Percentiles rank a stretch among this genome's conserved stretches.
Evolutionary conservation across 2,797 vertebrate genomes (phyloP).

Genomic region (Sebastes dallii): DNA sequence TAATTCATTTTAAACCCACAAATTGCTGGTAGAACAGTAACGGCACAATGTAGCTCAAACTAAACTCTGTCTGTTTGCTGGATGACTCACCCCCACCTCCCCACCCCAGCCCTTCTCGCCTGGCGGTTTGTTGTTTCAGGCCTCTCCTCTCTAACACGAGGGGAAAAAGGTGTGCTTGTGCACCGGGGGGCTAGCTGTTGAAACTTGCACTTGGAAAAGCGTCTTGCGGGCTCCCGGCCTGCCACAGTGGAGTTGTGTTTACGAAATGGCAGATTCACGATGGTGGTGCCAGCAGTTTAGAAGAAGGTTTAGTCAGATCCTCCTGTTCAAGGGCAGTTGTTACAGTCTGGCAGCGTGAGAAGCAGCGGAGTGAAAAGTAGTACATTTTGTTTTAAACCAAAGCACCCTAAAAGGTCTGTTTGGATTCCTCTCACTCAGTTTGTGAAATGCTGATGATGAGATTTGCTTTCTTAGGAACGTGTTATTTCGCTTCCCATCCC

Average conservation of each 20-base stretch:
- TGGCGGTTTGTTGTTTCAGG: conserved; percentile 77
- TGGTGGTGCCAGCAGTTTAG: conserved; percentile 57
- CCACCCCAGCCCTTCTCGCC: conserved; percentile 35
- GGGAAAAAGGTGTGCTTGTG: conserved; percentile 77
- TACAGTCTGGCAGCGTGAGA: conserved; percentile 19
- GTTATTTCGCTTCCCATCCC: conserved; percentile 51
- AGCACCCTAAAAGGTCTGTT: conserved; percentile 17
- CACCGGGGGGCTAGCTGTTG: conserved; percentile 55
- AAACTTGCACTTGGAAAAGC: conserved; percentile 74
- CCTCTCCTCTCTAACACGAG: conserved; percentile 68
- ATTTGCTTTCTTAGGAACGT: conserved; percentile 45
- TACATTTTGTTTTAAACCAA: conserved; percentile 25
- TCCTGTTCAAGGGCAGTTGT: conserved; percentile 16
- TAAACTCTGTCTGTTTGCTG: conserved; percentile 49
- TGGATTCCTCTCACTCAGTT: conserved; percentile 15
- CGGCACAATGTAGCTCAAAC: conserved; percentile 35
- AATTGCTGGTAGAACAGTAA: conserved; percentile 10
- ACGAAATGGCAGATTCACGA: conserved; percentile 58
- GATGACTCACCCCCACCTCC: conserved; percentile 65
- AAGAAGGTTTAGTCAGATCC: conserved; percentile 36
- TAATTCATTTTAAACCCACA: conserved; percentile 23
- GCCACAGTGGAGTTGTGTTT: conserved; percentile 67
- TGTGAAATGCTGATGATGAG: conserved; percentile 58
- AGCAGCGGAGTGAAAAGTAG: conserved; percentile 14
- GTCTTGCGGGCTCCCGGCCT: conserved; percentile 39